Evolutionary conservation across 2,888 invertebrate genomes (phyloP).

Genomic region (Cantharis flavilabris): DNA sequence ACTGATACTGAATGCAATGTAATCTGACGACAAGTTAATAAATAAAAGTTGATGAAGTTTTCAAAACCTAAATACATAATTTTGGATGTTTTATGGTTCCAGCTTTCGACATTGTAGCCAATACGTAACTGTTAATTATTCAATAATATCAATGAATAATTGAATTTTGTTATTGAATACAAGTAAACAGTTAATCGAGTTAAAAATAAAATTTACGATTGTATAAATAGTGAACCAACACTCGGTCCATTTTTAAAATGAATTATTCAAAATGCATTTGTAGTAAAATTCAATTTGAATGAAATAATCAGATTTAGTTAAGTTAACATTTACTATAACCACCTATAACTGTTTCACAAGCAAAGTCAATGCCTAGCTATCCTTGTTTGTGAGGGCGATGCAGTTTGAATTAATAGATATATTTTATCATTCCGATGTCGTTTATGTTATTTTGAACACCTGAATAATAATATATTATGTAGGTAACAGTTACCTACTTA

Average conservation of each 20-base stretch:
- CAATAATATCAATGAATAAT: neutral
- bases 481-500: neutral
- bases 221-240: neutral
- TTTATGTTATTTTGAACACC: neutral
- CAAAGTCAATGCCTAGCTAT: neutral
- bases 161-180: neutral
- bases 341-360: constrained; percentile 20
- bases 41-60: neutral
- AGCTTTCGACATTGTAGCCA: neutral
- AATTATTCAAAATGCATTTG: neutral
- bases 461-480: neutral
- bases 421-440: neutral
- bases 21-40: neutral
- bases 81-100: neutral
- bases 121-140: neutral
- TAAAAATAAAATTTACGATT: neutral
- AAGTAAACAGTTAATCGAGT: neutral
- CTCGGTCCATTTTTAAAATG: neutral
- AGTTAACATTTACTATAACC: neutral
- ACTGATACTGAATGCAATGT: neutral
- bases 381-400: constrained; percentile 3
- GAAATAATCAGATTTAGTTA: neutral
- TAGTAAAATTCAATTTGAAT: neutral
- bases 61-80: neutral
- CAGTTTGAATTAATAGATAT: neutral